Base-by-base conservation (phyloP, 2,888 invertebrate genomes). In the Chalcis sispes region DNA sequence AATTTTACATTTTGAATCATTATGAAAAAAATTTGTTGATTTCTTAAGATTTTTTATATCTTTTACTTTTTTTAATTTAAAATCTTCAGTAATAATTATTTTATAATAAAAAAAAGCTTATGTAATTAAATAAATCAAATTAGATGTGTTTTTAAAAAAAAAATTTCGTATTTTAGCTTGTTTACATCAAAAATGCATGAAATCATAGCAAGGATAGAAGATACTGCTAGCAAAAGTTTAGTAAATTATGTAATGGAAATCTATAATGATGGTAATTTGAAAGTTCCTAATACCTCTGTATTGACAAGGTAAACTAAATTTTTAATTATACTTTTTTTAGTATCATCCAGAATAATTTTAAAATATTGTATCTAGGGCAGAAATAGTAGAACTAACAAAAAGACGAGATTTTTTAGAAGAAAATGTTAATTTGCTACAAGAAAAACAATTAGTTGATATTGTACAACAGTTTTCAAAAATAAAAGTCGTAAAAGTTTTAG, bases 331-430 rank as follows among this genome's bases (percentile, higher is more conserved):
- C 18, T 1, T n/a, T n/a, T 4, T 46, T 59, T 20, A 15, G 5
- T 56, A 20, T n/a, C 25, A n/a, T 10, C 48, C 1, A 8, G 20
- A 15, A 10, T 67, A 64, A 72, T 54, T 56, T 25, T 15, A 29
- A 50, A 48, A 25, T 61, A 54, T 23, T 66, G 1, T 3, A 46
- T 72, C n/a, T 61, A 88, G 88, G 61, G 74, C 75, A 32, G 86
- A 87, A 67, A 83, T 86, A 29, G 74, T 79, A 0, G 82, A 83
- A 20, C 72, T 88, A 62, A 83, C 77, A 15, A 81, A 73, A 42
- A 82, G 80, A 66, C 79, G 85, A 54, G 84, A 88, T 67, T 82
- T 82, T 32, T 77, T 86, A 23, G 84, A 85, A 75, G 86, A 86
- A 75, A 85, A 83, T 64, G 79, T 85, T 2, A 74, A 80, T 58